These are phyloP conservation scores for Rhinogobio ventralis DNA, from an alignment of 2,797 vertebrate genomes.

Conservation along the genomic window DNA sequence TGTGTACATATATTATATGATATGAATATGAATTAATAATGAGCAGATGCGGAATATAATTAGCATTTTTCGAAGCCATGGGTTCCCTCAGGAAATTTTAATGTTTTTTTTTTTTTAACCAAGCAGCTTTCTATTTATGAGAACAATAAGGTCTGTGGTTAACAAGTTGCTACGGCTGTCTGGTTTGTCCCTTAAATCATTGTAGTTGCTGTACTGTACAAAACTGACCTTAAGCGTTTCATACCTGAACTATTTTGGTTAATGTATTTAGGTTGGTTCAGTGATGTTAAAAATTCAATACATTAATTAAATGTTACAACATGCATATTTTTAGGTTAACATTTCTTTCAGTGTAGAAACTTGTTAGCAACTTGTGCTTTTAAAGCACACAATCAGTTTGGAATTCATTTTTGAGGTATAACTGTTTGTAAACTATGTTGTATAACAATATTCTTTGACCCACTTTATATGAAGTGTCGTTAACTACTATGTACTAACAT, in stretches of 20 bases:
- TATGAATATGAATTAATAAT: neutral
- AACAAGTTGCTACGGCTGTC: neutral
- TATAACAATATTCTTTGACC: no score
- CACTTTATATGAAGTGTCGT: neutral
- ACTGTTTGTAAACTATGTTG: neutral
- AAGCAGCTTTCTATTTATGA: neutral
- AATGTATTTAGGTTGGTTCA: neutral
- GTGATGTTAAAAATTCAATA: neutral
- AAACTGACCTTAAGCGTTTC: neutral
- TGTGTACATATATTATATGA: neutral
- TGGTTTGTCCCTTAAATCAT: neutral
- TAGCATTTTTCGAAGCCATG: neutral
- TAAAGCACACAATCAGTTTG: neutral
- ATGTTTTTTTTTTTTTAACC: neutral
- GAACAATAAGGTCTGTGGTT: neutral
- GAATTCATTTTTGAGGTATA: neutral
- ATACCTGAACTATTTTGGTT: neutral
- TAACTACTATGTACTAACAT: neutral
- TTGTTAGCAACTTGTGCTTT: neutral
- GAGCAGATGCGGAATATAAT: neutral
- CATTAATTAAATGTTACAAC: neutral
- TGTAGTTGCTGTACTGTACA: neutral
- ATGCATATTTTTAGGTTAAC: neutral
- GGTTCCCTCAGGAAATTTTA: neutral
- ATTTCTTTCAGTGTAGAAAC: neutral